Evolutionary conservation across 2,797 vertebrate genomes (phyloP).

Genomic region (Paedocypris micromegethes): DNA sequence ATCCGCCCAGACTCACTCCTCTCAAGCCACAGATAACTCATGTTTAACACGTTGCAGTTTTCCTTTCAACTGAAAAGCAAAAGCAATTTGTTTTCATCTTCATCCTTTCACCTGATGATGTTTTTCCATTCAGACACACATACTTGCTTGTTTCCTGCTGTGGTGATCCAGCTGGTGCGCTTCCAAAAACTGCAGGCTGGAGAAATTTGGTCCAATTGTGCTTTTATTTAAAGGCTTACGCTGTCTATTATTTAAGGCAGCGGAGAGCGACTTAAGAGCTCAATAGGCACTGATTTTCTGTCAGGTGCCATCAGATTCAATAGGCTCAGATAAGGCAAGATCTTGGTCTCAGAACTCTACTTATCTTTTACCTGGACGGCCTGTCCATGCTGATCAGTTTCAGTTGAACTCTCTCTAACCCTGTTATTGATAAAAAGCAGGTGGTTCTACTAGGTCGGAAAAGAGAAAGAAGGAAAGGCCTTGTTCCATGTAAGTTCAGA

Average conservation of each 20-base stretch:
- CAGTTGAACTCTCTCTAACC: slow-evolving; percentile 70
- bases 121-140: slow-evolving; percentile 36
- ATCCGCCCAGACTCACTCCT: background rate
- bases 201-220: slow-evolving; percentile 61
- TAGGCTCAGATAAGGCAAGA: slow-evolving; percentile 74
- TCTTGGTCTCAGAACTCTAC: slow-evolving; percentile 80
- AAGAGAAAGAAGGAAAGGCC: slow-evolving; percentile 61
- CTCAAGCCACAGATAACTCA: background rate
- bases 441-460: slow-evolving; percentile 74
- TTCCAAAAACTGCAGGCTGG: slow-evolving; percentile 40
- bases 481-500: slow-evolving; percentile 66
- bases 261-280: slow-evolving; percentile 57
- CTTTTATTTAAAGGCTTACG: slow-evolving; percentile 64
- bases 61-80: slow-evolving; percentile 13
- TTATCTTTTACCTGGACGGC: slow-evolving; percentile 76
- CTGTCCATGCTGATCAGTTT: slow-evolving; percentile 85
- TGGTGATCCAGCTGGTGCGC: slow-evolving; percentile 26
- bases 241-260: slow-evolving; percentile 64
- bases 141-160: slow-evolving; percentile 31
- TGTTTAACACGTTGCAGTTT: slow-evolving; percentile 8
- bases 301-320: slow-evolving; percentile 82
- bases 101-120: slow-evolving; percentile 28
- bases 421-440: slow-evolving; percentile 79
- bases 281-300: slow-evolving; percentile 84
- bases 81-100: slow-evolving; percentile 20